These are phyloP conservation scores for Cephus rjabovi DNA, from an alignment of 2,888 invertebrate species.

Conservation along the genomic window DNA sequence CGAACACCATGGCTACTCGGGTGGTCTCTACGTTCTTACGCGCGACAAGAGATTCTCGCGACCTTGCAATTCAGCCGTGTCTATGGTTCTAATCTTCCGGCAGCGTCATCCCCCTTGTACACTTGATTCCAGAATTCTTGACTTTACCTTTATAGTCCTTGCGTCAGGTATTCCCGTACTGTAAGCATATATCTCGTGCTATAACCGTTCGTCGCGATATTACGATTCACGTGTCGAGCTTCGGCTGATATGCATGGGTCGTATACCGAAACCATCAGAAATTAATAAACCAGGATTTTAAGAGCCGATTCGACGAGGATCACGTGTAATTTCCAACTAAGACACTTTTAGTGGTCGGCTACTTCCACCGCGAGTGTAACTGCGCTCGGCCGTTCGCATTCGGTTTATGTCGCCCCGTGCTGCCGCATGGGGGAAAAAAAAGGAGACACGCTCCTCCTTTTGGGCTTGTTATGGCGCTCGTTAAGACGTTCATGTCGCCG, in stretches of 20 bases:
- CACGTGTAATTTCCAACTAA: constrained; percentile 39
- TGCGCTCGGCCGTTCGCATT: constrained; percentile 6
- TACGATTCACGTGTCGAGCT: not conserved
- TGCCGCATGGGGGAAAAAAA: constrained; percentile 17
- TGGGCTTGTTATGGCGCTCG: constrained; percentile 59
- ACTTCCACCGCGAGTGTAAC: constrained; percentile 13
- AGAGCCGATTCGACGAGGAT: constrained; percentile 25
- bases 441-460: constrained; percentile 42
- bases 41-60: constrained; percentile 40
- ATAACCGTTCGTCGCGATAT: not conserved
- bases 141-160: not conserved
- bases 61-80: constrained; percentile 23
- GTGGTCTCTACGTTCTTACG: constrained; percentile 52
- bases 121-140: not conserved
- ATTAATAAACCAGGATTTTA: not conserved
- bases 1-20: constrained; percentile 50
- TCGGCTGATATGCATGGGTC: not conserved
- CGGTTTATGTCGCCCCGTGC: constrained; percentile 5
- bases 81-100: not conserved
- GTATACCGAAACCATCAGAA: not conserved
- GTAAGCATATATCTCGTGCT: no score
- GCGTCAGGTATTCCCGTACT: not conserved
- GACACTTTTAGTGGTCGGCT: constrained; percentile 36
- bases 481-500: constrained; percentile 62
- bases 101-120: not conserved